These are phyloP conservation scores for Neomonachus schauinslandi DNA, from an alignment of 2,113 vertebrate species.

Conservation along the genomic window DNA sequence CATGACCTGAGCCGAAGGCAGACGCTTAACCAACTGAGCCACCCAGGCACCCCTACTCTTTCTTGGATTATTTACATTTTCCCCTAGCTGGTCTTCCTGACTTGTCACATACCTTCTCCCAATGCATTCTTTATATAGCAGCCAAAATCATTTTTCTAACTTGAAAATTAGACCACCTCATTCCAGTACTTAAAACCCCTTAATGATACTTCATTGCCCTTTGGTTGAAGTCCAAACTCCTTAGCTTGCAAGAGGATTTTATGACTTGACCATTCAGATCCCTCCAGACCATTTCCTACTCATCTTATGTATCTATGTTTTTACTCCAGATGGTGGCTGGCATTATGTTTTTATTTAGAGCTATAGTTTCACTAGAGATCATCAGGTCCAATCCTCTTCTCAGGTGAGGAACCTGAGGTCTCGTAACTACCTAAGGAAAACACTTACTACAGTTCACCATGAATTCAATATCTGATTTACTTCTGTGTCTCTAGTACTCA, in stretches of 20 bases:
- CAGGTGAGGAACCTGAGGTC: not conserved
- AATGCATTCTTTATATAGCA: not conserved
- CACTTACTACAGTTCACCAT: not conserved
- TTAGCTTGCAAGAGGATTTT: not conserved
- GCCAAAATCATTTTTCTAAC: not conserved
- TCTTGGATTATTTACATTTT: not conserved
- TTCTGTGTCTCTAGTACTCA: not conserved
- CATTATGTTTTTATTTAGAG: constrained; percentile 1
- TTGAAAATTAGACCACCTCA: not conserved
- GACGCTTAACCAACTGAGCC: too few relatives aligned
- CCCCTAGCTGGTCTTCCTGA: not conserved
- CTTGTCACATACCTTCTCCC: not conserved
- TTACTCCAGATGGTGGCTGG: not conserved
- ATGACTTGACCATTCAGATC: not conserved
- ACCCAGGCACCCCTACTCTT: not conserved
- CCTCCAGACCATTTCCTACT: not conserved
- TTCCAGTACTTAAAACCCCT: not conserved
- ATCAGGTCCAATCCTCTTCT: not conserved
- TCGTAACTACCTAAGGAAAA: not conserved
- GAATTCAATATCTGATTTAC: not conserved
- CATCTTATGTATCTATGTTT: not conserved
- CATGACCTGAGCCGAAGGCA: too few relatives aligned
- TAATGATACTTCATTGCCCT: not conserved
- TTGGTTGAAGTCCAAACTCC: not conserved
- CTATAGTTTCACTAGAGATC: not conserved